phyloP scores from a whole-genome alignment of 2,888 invertebrate species.

The Perizoma flavofasciatum region DNA sequence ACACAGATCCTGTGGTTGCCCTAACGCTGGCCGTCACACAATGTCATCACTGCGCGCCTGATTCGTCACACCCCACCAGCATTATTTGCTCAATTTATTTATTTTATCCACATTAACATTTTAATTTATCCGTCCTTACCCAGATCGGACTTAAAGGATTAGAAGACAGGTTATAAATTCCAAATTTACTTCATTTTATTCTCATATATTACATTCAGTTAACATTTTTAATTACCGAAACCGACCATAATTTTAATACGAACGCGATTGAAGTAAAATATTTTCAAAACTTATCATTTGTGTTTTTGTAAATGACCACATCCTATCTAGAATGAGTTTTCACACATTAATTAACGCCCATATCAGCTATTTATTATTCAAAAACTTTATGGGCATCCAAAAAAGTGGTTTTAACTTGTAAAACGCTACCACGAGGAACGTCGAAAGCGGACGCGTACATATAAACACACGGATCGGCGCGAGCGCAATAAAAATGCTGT shows the following conservation, averaged over 20 bases:
- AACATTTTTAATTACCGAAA: slow-evolving; percentile 37
- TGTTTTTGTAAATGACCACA: slow-evolving; percentile 19
- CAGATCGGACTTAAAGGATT: slow-evolving; percentile 48
- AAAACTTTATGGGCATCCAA: slow-evolving; percentile 40
- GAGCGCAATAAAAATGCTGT: slow-evolving; percentile 81
- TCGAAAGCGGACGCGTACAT: slow-evolving; percentile 65
- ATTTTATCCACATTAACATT: slow-evolving; percentile 50
- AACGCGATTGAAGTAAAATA: neutral
- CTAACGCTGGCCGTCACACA: slow-evolving; percentile 27
- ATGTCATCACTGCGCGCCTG: slow-evolving; percentile 47
- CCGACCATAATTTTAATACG: slow-evolving; percentile 5
- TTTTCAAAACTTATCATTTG: slow-evolving; percentile 15
- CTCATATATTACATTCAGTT: slow-evolving; percentile 36
- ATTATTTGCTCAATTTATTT: slow-evolving; percentile 55
- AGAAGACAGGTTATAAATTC: slow-evolving; percentile 53
- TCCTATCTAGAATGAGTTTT: slow-evolving; percentile 31
- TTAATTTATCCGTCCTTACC: slow-evolving; percentile 50
- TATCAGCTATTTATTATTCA: slow-evolving; percentile 37
- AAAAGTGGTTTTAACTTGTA: slow-evolving; percentile 47
- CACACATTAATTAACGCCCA: slow-evolving; percentile 40
- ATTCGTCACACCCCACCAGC: slow-evolving; percentile 52
- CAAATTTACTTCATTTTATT: slow-evolving; percentile 48
- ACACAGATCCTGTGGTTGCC: neutral
- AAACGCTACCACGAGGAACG: slow-evolving; percentile 53
- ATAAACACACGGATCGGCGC: slow-evolving; percentile 74